Evolutionary conservation across 2,888 invertebrate species (phyloP), one percentile per base, ranked within the genome.

Genomic region (Meliscaeva auricollis): DNA sequence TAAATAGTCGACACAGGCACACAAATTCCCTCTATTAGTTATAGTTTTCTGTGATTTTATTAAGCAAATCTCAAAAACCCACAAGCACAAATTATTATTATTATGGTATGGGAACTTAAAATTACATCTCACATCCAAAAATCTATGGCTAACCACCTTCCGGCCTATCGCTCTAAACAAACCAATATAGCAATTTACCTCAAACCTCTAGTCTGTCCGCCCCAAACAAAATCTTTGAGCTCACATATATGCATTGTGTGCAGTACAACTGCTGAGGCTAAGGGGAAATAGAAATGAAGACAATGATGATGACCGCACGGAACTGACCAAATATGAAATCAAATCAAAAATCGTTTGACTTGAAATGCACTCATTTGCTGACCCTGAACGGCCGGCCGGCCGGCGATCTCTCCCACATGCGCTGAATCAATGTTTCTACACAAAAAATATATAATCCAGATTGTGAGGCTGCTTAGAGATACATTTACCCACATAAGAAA

Each of bases 351-450:
- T 76, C 75, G 84, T 85, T 85, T 76, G 85, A 80, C 85, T 85
- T 54, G 84, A 87, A 87, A 85, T 87, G 87, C 81, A 84, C 87
- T 87, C 87, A 84, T 87, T 87, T 87, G 82, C 79, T 87, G 87
- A 87, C 81, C 87, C 72, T 58, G 30, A 54, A 54, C 15, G 48
- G 48, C 3, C 22, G n/a, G 50, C 35, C 22, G 48, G 20, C 79
- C 9, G 60, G 58, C 46, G 84, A 87, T 84, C 87, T 87, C 87
- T 87, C 87, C 87, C 87, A 87, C 87, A 87, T 87, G 83, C 62
- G 82, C 58, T 76, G 84, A 79, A 85, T 87, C 73, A 82, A 78
- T 87, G 87, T 83, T 77, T 75, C 75, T 78, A 56, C 77, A 87
- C 81, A 70, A 41, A 44, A 38, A 46, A 46, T n/a, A 62, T 77